phyloP scores from a whole-genome alignment of 1,140 invertebrate species.

The Cydia strobilella region DNA sequence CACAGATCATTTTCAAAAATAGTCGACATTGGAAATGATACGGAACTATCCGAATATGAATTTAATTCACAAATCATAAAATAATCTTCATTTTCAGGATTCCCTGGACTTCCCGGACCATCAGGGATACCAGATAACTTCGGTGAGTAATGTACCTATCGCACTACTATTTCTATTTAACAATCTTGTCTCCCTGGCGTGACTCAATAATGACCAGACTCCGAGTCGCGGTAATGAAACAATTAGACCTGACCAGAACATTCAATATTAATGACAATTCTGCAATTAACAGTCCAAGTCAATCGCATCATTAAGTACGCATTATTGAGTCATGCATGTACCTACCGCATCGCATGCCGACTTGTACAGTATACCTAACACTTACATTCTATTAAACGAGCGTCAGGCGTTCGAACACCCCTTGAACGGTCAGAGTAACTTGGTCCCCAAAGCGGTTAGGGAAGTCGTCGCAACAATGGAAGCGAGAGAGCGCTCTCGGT shows the following conservation, averaged over 20 bases:
- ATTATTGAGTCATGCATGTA: slow-evolving; percentile 68
- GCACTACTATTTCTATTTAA: slow-evolving; percentile 46
- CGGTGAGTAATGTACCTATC: slow-evolving; percentile 83
- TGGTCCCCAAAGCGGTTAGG: slow-evolving; percentile 39
- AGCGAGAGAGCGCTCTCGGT: slow-evolving; percentile 45
- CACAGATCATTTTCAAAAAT: no score
- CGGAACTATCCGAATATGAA: no score
- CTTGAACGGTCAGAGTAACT: slow-evolving; percentile 39
- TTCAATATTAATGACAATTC: slow-evolving; percentile 44
- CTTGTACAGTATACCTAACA: slow-evolving; percentile 49
- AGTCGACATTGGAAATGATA: no score
- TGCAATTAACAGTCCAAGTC: slow-evolving; percentile 43
- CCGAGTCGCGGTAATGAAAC: slow-evolving; percentile 44
- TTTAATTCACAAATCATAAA: neutral
- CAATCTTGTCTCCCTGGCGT: slow-evolving; percentile 44
- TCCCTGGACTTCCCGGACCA: slow-evolving; percentile 86
- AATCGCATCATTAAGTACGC: slow-evolving; percentile 61
- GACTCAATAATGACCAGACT: slow-evolving; percentile 59
- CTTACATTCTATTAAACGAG: slow-evolving; percentile 65
- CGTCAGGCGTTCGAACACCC: slow-evolving; percentile 51
- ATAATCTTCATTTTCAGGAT: slow-evolving; percentile 51
- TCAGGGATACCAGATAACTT: slow-evolving; percentile 92
- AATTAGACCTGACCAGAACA: slow-evolving; percentile 56
- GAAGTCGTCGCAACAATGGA: slow-evolving; percentile 59
- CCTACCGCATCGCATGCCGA: slow-evolving; percentile 49